Evolutionary conservation across 2,113 vertebrate genomes (phyloP).

Genomic region (Cynopterus brachyotis): DNA sequence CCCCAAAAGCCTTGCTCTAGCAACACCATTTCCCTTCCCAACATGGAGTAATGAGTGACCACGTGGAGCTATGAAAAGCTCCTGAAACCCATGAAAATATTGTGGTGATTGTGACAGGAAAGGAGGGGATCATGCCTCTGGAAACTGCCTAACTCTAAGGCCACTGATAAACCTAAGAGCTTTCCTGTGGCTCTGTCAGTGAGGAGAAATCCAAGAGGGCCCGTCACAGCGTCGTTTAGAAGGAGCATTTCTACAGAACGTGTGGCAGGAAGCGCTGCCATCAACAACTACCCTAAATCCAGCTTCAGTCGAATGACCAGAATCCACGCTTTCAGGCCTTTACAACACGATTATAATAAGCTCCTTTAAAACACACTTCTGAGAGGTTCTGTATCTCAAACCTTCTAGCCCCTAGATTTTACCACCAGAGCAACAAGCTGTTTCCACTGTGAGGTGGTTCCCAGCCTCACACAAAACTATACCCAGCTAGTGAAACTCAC

Average conservation of each 20-base stretch:
- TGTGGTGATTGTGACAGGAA: accelerated
- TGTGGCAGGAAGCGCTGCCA: neutral
- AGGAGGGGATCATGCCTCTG: neutral
- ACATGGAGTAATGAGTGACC: accelerated
- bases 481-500: too few species aligned
- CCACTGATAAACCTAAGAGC: neutral
- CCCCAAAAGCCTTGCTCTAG: accelerated
- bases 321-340: neutral
- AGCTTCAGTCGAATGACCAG: neutral
- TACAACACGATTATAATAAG: neutral
- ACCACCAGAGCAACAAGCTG: neutral
- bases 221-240: neutral
- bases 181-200: neutral
- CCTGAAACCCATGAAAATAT: neutral
- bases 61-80: neutral
- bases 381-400: neutral
- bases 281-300: neutral
- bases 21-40: neutral
- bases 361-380: neutral
- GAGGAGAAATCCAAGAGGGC: neutral
- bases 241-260: neutral
- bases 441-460: neutral
- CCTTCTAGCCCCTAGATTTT: neutral
- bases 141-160: neutral
- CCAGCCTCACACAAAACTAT: neutral